These are phyloP conservation scores for Agapornis canus DNA, from an alignment of 2,797 vertebrate genomes.

Conservation along the genomic window DNA sequence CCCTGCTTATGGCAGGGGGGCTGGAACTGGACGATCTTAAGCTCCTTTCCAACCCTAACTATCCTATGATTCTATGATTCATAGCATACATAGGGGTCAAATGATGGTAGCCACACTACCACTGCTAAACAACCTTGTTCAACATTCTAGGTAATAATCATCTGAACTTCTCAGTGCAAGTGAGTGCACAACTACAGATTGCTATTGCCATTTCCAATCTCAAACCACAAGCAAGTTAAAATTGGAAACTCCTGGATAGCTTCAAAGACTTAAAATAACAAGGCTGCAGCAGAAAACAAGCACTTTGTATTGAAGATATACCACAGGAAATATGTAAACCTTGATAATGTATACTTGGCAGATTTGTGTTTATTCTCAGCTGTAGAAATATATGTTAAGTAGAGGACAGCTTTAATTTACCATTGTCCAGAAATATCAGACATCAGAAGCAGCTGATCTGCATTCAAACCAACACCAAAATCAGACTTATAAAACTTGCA, in stretches of 20 bases:
- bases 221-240: conserved; percentile 25
- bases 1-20: too few relatives aligned
- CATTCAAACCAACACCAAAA: neutral
- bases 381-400: conserved; percentile 18
- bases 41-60: too few relatives aligned
- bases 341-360: neutral
- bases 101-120: neutral
- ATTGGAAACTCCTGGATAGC: conserved; percentile 26
- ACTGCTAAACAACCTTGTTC: neutral
- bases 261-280: conserved; percentile 41
- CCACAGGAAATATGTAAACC: conserved; percentile 18
- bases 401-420: conserved; percentile 17
- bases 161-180: neutral
- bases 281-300: conserved; percentile 16
- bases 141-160: neutral
- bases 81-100: neutral
- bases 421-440: conserved; percentile 4
- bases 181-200: neutral
- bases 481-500: neutral
- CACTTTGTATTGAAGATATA: neutral
- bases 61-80: neutral
- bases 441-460: neutral
- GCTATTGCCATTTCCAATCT: neutral
- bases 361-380: conserved; percentile 20
- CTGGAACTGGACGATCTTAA: too few relatives aligned